Evolutionary conservation across 2,797 vertebrate genomes (phyloP), one percentile per base, ranked within the genome.

Genomic region (Australoheros facetus): DNA sequence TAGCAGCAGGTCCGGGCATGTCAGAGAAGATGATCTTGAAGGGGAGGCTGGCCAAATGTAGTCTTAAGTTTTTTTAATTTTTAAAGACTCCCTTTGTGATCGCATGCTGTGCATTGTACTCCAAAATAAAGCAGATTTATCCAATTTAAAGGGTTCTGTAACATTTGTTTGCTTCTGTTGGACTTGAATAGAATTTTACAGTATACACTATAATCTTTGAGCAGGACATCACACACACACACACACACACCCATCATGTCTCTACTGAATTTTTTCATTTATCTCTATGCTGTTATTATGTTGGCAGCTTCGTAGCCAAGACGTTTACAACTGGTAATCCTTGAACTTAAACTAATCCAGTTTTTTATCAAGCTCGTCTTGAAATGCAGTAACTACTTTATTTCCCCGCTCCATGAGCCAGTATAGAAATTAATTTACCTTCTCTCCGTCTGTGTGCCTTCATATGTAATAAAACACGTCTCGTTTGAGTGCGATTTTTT

Each of bases 401-500:
- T 69, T 28, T 13, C 14, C 11, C 9, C 16, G 3, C 26, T 45
- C 21, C 12, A 23, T 14, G 42, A 57, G 16, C 55, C 23, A 56
- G 19, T 32, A 2, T 1, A 57, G 32, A 14, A 70, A 26, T 32
- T 17, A 4, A 6, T 39, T 12, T 8, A 42, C 16, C 28, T 13
- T 77, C 48, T 62, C 12, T 12, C 53, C 17, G 14, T 62, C 62
- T 66, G 32, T n/a, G 12, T 37, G 59, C 56, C 45, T 79, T 55
- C 32, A 39, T 56, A 51, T 80, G 55, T 72, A 34, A 37, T 55
- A 48, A 84, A 86, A 81, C 26, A 5, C 69, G 73, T 62, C 71
- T 77, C 72, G 19, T 80, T 71, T 80, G 75, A 77, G 60, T 62
- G 16, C n/a, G 2, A 1, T 23, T 72, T 84, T 62, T 69, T 84